A percentile compares a stretch with the other conserved stretches of the same genome.
Evolutionary conservation across 2,888 invertebrate genomes (phyloP).

Genomic region (Drosophila neotestacea): DNA sequence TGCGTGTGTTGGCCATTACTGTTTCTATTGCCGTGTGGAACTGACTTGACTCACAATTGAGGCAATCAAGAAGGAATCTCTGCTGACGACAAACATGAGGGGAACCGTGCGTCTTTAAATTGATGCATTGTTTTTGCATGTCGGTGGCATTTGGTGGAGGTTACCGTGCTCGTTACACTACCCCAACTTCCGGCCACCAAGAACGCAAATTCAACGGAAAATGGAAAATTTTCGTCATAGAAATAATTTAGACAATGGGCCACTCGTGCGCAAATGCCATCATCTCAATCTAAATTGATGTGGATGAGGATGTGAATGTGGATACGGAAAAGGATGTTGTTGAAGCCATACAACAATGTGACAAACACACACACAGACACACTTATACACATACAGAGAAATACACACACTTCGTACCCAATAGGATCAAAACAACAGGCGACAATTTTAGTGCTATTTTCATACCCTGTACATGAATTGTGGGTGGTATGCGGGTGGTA

Average conservation of each 20-base stretch:
- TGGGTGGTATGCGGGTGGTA: neutral
- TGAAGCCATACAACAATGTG: slow-evolving; percentile 27
- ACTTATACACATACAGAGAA: slow-evolving; percentile 12
- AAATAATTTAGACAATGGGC: slow-evolving; percentile 78
- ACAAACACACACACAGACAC: slow-evolving; percentile 26
- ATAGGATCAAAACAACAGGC: slow-evolving; percentile 44
- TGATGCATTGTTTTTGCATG: slow-evolving; percentile 73
- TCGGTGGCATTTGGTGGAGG: slow-evolving; percentile 11
- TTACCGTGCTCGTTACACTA: slow-evolving; percentile 4
- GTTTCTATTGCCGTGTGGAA: slow-evolving; percentile 17
- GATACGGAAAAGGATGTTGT: slow-evolving; percentile 20
- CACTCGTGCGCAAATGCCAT: slow-evolving; percentile 75
- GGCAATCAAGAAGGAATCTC: slow-evolving; percentile 65
- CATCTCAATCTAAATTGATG: slow-evolving; percentile 36
- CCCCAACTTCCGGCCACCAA: neutral
- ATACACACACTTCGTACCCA: slow-evolving; percentile 21
- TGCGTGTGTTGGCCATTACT: slow-evolving; percentile 11
- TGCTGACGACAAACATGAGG: slow-evolving; percentile 44
- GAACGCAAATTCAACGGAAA: slow-evolving; percentile 58
- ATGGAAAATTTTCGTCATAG: slow-evolving; percentile 65
- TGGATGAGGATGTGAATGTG: slow-evolving; percentile 18
- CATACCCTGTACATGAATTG: slow-evolving; percentile 18
- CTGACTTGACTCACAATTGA: slow-evolving; percentile 72
- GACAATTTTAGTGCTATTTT: slow-evolving; percentile 65
- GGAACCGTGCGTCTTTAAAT: slow-evolving; percentile 60